Evolutionary conservation across 2,113 vertebrate species (phyloP), one percentile per base, ranked within the genome.

Genomic region (Saguinus midas): DNA sequence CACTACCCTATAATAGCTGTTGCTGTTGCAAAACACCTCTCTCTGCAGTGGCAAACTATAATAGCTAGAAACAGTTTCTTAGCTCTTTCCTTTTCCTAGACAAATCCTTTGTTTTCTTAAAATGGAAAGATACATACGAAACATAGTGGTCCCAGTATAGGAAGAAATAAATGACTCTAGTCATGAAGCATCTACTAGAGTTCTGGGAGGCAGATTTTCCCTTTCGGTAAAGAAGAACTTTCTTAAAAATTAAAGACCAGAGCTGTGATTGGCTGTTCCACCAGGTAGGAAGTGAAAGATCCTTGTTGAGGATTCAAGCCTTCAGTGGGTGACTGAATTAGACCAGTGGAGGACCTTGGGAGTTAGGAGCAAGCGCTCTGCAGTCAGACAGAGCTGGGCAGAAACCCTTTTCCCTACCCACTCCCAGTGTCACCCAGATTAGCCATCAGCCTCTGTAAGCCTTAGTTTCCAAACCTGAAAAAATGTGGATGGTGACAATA

Each of bases 121-220:
- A 96, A 86, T 94, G 73, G 83, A 96, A 94, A 83, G 58, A 21
- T 13, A 2, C 29, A 83, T 86, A n/a, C 32, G 66, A 64, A 86
- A 81, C 84, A 16, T 1, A 82, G 73, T 79, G n/a, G 57, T 17
- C 57, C 88, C 35, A 14, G 40, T 18, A 66, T 16, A 72, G 23
- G 64, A 45, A 9, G 61, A 64, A 37, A 40, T 37, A 32, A 48
- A 17, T 3, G 21, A 29, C 48, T 50, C 1, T 23, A 88, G 52
- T 82, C 68, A 35, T 91, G 17, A 91, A 72, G 48, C 58, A 40
- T 55, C 91, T 52, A 27, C 27, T 6, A 57, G 40, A n/a, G 64
- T 57, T 25, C 27, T 29, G 29, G 37, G 37, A 55, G 25, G 70
- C n/a, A 66, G 68, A 21, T 55, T 92, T 80, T 23, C 32, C 37